Evolutionary conservation across 2,797 vertebrate genomes (phyloP).

Genomic region (Myotis pilosus): DNA sequence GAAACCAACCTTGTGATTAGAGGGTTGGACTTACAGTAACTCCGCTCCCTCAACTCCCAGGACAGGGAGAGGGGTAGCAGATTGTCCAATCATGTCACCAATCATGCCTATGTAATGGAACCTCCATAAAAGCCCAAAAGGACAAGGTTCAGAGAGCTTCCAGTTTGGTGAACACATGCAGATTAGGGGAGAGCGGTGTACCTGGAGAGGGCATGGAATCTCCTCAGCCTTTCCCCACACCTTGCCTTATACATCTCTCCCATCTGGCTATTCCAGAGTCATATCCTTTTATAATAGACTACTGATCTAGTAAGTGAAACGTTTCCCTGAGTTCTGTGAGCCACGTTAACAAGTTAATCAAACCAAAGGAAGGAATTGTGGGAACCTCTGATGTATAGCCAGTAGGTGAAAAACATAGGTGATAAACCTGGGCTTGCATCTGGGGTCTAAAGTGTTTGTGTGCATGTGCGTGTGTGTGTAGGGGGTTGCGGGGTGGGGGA

Average conservation of each 20-base stretch:
- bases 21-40: neutral
- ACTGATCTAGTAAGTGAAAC: neutral
- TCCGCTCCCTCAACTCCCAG: neutral
- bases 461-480: too few relatives aligned
- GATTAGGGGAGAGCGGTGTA: neutral
- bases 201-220: neutral
- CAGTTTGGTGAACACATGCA: neutral
- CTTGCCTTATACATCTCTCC: neutral
- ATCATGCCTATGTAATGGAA: neutral
- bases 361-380: neutral
- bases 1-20: neutral
- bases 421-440: neutral
- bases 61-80: neutral
- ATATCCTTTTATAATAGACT: neutral
- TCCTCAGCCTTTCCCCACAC: neutral
- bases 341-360: neutral
- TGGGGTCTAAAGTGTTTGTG: neutral
- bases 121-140: neutral
- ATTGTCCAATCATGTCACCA: neutral
- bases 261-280: neutral
- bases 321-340: neutral
- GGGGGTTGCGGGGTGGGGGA: accelerated
- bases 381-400: neutral
- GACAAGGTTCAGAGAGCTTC: neutral
- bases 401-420: neutral